Evolutionary conservation across 2,113 vertebrate genomes (phyloP).

Genomic region (Caloenas nicobarica): DNA sequence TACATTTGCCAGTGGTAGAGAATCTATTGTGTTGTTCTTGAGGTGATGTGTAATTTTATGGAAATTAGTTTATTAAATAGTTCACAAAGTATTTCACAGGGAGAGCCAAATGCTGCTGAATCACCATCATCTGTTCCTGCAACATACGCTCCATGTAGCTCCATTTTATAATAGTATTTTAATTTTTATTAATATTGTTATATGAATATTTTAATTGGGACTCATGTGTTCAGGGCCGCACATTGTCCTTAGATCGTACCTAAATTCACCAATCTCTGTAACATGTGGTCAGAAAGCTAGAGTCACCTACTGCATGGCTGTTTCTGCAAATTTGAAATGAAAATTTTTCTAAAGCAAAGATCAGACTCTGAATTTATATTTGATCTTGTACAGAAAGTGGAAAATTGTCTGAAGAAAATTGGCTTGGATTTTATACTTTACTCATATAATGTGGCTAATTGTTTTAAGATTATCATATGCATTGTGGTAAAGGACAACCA

Average conservation of each 20-base stretch:
- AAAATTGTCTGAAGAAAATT: background rate
- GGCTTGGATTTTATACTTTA: background rate
- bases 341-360: background rate
- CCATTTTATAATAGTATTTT: background rate
- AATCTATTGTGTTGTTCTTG: background rate
- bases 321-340: background rate
- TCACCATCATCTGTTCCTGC: background rate
- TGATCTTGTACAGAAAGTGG: background rate
- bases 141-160: background rate
- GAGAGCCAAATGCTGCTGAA: background rate
- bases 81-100: background rate
- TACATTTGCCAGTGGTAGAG: background rate
- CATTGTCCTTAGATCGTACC: background rate
- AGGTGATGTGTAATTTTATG: background rate
- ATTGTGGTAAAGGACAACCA: background rate
- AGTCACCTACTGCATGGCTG: background rate
- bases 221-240: background rate
- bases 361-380: background rate
- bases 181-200: background rate
- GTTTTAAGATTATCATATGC: background rate
- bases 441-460: rapidly evolving
- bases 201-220: background rate
- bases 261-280: background rate
- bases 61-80: background rate
- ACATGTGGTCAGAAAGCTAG: background rate